Percentiles rank a stretch among this genome's conserved stretches.
Conservation (phyloP, 2,888 invertebrate species). For the Bhutanitis thaidina region DNA sequence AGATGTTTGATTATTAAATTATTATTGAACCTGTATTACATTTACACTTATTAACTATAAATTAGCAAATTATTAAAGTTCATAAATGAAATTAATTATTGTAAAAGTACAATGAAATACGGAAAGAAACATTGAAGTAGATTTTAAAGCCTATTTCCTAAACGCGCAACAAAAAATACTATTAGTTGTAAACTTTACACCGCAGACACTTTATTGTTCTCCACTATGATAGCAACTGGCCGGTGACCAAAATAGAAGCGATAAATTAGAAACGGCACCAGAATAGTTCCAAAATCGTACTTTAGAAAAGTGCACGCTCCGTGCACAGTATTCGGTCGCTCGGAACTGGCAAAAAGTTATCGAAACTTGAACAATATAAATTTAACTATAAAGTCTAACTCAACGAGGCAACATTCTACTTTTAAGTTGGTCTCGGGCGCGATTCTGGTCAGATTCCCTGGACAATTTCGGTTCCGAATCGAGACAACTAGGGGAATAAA, state of each 20-base stretch:
- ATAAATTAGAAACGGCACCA: constrained; percentile 14
- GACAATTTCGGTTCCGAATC: constrained; percentile 27
- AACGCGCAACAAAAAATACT: not conserved
- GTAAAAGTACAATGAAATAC: too few species aligned
- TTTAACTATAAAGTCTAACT: constrained; percentile 13
- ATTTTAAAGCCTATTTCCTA: too few species aligned
- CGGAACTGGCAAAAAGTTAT: constrained; percentile 19
- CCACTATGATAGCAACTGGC: constrained; percentile 11
- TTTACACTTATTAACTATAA: too few species aligned
- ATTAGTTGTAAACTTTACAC: not conserved
- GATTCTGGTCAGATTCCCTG: constrained; percentile 24
- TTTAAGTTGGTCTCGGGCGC: constrained; percentile 28
- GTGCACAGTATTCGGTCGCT: constrained; percentile 4
- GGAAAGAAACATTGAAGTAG: too few species aligned
- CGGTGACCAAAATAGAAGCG: constrained; percentile 15
- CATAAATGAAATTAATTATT: too few species aligned
- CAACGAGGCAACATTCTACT: constrained; percentile 23
- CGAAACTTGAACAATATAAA: constrained; percentile 21
- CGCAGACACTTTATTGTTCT: not conserved
- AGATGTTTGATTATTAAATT: too few species aligned
- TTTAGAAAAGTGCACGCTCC: constrained; percentile 8
- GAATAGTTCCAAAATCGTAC: constrained; percentile 11
- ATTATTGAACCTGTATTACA: too few species aligned
- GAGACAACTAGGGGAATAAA: constrained; percentile 29
- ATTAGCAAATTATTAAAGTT: too few species aligned